Evolutionary conservation across 1,140 invertebrate species (phyloP).

Genomic region (Zaprionus camerounensis): DNA sequence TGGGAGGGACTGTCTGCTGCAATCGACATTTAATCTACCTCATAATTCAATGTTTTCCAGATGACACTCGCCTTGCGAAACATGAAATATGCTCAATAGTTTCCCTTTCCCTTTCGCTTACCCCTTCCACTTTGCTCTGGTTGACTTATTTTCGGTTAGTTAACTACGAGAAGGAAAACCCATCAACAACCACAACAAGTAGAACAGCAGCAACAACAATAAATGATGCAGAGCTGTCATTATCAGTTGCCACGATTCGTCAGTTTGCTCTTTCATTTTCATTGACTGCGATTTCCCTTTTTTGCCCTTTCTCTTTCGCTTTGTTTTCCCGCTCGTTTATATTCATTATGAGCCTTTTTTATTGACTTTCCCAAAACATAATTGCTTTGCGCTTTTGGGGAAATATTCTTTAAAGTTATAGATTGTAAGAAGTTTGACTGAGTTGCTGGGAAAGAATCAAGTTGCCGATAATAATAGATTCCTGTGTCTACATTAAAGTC

Average conservation of each 20-base stretch:
- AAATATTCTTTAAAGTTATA: too few species aligned
- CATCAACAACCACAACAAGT: background rate
- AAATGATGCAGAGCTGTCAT: constrained; percentile 24
- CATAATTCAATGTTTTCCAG: constrained; percentile 41
- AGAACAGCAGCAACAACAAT: background rate
- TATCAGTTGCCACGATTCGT: constrained; percentile 31
- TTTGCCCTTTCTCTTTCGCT: background rate
- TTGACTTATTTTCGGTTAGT: constrained; percentile 5
- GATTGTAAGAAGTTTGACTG: background rate
- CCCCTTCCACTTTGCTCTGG: background rate
- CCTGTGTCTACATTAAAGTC: too few species aligned
- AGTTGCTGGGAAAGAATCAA: background rate
- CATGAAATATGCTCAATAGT: background rate
- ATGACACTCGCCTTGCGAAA: constrained; percentile 18
- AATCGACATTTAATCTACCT: constrained; percentile 56
- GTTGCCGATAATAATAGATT: too few species aligned
- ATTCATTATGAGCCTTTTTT: constrained; percentile 7
- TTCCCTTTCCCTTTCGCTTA: background rate
- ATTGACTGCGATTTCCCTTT: constrained; percentile 14
- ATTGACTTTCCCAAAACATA: background rate
- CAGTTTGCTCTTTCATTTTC: background rate
- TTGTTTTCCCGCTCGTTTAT: background rate
- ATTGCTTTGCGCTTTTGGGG: background rate
- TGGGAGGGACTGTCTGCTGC: constrained; percentile 10
- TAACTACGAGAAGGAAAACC: background rate